Evolutionary conservation across 2,113 vertebrate genomes (phyloP).

Genomic region (Sclerurus mexicanus): DNA sequence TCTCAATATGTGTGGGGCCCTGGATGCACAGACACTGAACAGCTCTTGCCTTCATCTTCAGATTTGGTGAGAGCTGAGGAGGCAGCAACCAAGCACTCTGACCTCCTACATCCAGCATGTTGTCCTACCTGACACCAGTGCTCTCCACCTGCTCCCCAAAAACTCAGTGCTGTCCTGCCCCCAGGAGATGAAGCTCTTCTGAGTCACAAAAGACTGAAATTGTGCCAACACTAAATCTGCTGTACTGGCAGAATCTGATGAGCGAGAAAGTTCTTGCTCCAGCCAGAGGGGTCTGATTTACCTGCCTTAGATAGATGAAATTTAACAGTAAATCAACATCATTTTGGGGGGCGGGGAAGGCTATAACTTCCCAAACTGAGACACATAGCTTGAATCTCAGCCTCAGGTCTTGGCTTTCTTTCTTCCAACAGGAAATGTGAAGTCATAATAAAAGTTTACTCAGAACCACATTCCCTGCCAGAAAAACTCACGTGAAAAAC

Average conservation of each 20-base stretch:
- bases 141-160: background rate
- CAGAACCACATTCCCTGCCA: background rate
- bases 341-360: rapidly evolving
- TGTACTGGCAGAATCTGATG: background rate
- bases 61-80: background rate
- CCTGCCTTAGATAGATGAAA: background rate
- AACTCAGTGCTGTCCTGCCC: background rate
- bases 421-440: background rate
- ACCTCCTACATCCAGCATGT: background rate
- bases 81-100: background rate
- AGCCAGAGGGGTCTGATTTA: background rate
- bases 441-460: background rate
- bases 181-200: background rate
- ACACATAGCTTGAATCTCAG: background rate
- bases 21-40: background rate
- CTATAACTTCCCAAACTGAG: background rate
- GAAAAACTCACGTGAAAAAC: background rate
- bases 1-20: background rate
- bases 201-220: background rate
- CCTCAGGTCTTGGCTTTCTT: background rate
- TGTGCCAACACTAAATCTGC: background rate
- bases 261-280: background rate
- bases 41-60: background rate
- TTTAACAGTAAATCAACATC: background rate
- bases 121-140: rapidly evolving